These are phyloP conservation scores for Steinernema hermaphroditum DNA, from an alignment of 2,888 invertebrate genomes.

Conservation along the genomic window DNA sequence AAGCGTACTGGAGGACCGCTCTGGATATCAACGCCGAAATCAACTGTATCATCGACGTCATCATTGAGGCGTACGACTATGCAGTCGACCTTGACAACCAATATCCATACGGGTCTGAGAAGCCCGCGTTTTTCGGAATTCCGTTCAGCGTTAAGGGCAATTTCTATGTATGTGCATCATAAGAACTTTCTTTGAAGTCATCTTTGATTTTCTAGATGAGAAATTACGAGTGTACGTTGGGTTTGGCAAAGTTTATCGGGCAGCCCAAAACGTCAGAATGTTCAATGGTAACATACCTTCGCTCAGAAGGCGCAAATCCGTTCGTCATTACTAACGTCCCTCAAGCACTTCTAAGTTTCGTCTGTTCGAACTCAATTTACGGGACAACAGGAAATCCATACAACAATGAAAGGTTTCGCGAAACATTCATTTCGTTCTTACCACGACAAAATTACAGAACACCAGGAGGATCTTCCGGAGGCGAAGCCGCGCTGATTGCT, in stretches of 20 bases:
- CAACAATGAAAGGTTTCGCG: conserved; percentile 51
- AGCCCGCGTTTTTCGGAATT: conserved; percentile 61
- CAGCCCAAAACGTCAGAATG: conserved; percentile 58
- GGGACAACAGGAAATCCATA: conserved; percentile 69
- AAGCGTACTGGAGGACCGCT: conserved; percentile 58
- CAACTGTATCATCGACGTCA: conserved; percentile 60
- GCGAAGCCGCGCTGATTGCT: conserved; percentile 69
- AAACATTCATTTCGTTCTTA: neutral
- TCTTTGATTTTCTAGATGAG: conserved; percentile 53
- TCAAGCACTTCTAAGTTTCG: conserved; percentile 65
- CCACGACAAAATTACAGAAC: conserved; percentile 52
- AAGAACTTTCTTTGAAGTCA: neutral
- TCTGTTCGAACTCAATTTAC: conserved; percentile 68
- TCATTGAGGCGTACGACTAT: conserved; percentile 50
- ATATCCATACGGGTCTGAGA: conserved; percentile 44
- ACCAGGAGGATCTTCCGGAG: conserved; percentile 70
- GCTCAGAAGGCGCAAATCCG: conserved; percentile 69
- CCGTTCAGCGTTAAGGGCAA: conserved; percentile 66
- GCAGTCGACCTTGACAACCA: conserved; percentile 52
- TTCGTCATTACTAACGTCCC: conserved; percentile 70
- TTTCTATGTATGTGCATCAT: conserved; percentile 44
- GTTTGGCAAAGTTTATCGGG: conserved; percentile 65
- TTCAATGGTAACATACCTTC: conserved; percentile 55
- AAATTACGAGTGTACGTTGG: conserved; percentile 66
- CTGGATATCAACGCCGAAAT: conserved; percentile 54